Evolutionary conservation across 2,797 vertebrate genomes (phyloP), one percentile per base, ranked within the genome.

Genomic region (Pipistrellus pipistrellus): DNA sequence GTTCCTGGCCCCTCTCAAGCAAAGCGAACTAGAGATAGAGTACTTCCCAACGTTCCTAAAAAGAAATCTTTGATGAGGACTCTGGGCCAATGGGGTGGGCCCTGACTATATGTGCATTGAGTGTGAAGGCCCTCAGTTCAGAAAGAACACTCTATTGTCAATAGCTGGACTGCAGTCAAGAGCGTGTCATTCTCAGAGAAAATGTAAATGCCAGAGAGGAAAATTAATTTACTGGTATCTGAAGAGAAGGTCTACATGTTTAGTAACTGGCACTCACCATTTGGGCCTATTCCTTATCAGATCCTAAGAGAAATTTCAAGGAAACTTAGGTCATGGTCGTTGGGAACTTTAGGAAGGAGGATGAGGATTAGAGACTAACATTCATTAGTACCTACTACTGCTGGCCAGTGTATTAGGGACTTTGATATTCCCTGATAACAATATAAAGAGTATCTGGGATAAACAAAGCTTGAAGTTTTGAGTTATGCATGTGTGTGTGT

Each of bases 281-380:
- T 12, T 64, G 48, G 20, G 62, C 20, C 68, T 85, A n/a, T 51
- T 57, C 32, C 3, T 71, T 53, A 59, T 41, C 62, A 35, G 76
- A 84, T 62, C 11, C 48, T 41, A 11, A 86, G 59, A 90, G 20
- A 80, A 87, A 90, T 57, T 84, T 88, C 66, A 83, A 68, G 62
- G n/a, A 85, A 82, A 62, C 13, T 17, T 35, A 48, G 20, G 68
- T 93, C 69, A 88, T 71, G 55, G 53, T 55, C 3, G 3, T 55
- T 55, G 53, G 32, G 59, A 59, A 68, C n/a, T 44, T 32, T 38
- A 44, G 72, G 55, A 64, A 84, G 46, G 53, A 90, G 66, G 46
- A 82, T 44, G 9, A 38, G 10, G 27, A 68, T n/a, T 32, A 76
- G 21, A 81, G 35, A 69, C 8, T 10, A 69, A 69, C 48, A 76